Base-by-base conservation (phyloP, 2,113 vertebrate species). In the Nibea coibor region DNA sequence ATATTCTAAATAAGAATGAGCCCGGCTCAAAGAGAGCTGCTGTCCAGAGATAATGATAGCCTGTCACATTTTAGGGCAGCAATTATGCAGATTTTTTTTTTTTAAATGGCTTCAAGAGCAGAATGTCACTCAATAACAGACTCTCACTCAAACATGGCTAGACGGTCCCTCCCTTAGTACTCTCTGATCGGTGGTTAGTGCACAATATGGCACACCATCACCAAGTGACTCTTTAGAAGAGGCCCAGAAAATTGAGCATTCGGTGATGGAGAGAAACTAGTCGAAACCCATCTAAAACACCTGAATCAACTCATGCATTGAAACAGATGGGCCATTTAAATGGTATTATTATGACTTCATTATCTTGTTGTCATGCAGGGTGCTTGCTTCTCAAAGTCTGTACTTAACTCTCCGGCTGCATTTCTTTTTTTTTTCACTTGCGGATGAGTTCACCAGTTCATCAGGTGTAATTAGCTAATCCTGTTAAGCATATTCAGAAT, bases 301-400 rank as follows among this genome's bases (percentile, higher is more conserved):
- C 79, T 84, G 78, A 31, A 47, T 57, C 65, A 70, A 71, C 63
- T 77, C 76, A 69, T 78, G 81, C 75, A 67, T 59, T 84, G 68
- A 69, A 72, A 47, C 90, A 86, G 86, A 88, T 89, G 86, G 88
- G 43, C 39, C 72, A 62, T 88, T 89, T 87, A 73, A 85, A 81
- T 71, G 67, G 70, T 39, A 39, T 62, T 75, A 69, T 83, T 82
- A 81, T 69, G 57, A 72, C 73, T 85, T 85, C 62, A 89, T 90
- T 87, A 90, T 20, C 62, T 84, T 84, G 87, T 80, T 81, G 82
- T 83, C 80, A 86, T 65, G 35, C 59, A 72, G 57, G 45, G 26
- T 83, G 78, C 64, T 84, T 74, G 48, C 80, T 71, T 35, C 65
- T 82, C 58, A 81, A 56, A 85, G 26, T 35, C 59, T 54, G 54